Evolutionary conservation across 2,888 invertebrate genomes (phyloP).

Genomic region (Dynastes grantii): DNA sequence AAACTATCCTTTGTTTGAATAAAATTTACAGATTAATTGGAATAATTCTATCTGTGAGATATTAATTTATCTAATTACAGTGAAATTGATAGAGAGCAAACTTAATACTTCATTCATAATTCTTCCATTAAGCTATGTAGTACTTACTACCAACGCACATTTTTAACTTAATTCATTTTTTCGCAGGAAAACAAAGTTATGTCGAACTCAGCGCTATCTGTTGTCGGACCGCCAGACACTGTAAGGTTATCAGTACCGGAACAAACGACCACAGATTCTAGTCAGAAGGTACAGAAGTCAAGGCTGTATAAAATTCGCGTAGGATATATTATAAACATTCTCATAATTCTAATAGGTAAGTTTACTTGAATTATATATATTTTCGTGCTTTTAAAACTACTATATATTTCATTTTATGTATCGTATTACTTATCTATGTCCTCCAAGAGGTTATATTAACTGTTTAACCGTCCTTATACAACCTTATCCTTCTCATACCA

Average conservation of each 20-base stretch:
- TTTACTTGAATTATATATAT: constrained; percentile 28
- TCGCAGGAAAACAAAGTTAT: constrained; percentile 67
- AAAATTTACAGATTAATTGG: too few relatives aligned
- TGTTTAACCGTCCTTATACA: neutral
- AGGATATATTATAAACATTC: constrained; percentile 58
- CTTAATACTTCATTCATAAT: too few relatives aligned
- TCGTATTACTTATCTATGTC: neutral
- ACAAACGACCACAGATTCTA: constrained; percentile 20
- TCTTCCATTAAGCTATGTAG: too few relatives aligned
- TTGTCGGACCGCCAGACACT: constrained; percentile 55
- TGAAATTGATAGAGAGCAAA: too few relatives aligned
- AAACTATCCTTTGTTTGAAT: too few relatives aligned
- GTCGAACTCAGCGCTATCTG: constrained; percentile 63
- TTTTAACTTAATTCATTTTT: constrained; percentile 29
- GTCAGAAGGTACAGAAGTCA: constrained; percentile 54
- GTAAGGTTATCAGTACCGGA: constrained; percentile 54
- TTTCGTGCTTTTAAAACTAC: neutral
- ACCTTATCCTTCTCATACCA: neutral
- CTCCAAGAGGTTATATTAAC: neutral
- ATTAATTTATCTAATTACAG: too few relatives aligned
- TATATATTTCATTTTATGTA: neutral
- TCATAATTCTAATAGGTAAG: constrained; percentile 61
- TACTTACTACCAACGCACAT: too few relatives aligned
- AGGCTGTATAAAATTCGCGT: constrained; percentile 56
- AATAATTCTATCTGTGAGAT: too few relatives aligned